phyloP scores from a whole-genome alignment of 2,113 vertebrate species.

The Ranitomeya imitator region DNA sequence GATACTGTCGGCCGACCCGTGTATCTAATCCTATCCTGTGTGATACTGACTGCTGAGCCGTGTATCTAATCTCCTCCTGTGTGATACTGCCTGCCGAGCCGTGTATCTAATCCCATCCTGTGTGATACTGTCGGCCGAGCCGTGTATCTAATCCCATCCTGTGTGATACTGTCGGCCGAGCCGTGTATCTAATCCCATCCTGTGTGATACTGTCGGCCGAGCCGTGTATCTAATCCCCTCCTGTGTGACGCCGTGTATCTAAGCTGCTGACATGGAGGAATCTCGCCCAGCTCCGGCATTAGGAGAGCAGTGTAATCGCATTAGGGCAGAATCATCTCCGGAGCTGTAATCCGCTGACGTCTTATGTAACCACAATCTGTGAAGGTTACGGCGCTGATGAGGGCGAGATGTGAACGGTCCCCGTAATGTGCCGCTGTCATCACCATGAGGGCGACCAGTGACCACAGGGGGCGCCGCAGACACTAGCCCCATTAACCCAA shows the following conservation, averaged over 20 bases:
- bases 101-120: background rate
- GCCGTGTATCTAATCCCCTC: too few species aligned
- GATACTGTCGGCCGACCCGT: background rate
- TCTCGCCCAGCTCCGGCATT: conserved; percentile 62
- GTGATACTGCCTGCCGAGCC: background rate
- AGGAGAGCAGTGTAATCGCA: conserved; percentile 68
- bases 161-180: too few species aligned
- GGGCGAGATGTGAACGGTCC: conserved; percentile 1
- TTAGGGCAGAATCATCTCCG: conserved; percentile 65
- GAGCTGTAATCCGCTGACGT: conserved; percentile 70
- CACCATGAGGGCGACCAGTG: background rate
- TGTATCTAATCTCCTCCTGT: background rate
- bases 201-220: too few species aligned
- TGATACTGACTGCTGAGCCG: background rate
- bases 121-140: background rate
- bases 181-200: too few species aligned
- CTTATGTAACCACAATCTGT: conserved; percentile 70
- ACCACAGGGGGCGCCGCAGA: background rate
- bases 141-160: too few species aligned
- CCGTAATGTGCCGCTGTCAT: background rate
- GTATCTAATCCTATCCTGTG: background rate
- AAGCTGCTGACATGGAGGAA: conserved; percentile 52
- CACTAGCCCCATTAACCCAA: background rate
- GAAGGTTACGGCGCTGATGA: conserved; percentile 63
- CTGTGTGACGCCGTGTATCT: too few species aligned